Base-by-base conservation (phyloP, 2,113 vertebrate genomes). In the Rhineura floridana region DNA sequence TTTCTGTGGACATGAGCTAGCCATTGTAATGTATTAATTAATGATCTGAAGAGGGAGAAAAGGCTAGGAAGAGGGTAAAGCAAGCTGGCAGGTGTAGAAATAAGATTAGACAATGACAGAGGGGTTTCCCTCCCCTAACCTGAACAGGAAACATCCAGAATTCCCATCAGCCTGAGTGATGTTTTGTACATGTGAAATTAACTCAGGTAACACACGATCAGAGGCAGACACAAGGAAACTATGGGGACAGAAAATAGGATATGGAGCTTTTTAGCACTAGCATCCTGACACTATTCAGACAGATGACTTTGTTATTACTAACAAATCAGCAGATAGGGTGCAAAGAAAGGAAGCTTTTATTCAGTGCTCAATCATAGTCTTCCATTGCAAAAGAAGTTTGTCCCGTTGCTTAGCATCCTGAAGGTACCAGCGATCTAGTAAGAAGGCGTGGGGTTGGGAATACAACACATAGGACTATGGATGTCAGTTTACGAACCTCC, bases 31-130 rank as follows among this genome's bases (percentile, higher is more conserved):
- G 78, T 92, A 94, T 95, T 95, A 95, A 96, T 95, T 95, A 95
- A 90, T 48, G 86, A 81, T 91, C 89, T 88, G 89, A 88, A 50
- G 90, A 91, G 85, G 65, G 91, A 0, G 50, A 94, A 88, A 84
- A 80, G 85, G 84, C 91, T 81, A 73, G 82, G 84, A 84, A 87
- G 44, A 80, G 77, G 84, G 67, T 77, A 84, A 84, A 77, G 87
- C 80, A 90, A 94, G 94, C 44, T 94, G 93, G 93, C 94, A 95
- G 93, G 94, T 95, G 93, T 93, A 94, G 88, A 90, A 95, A 96
- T 95, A 79, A 92, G 93, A 95, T 95, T 91, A 93, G 93, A 94
- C 94, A 94, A 91, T 65, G 62, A 78, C 63, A 80, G 86, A 91
- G 81, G 89, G 90, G 80, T 90, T 86, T 72, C 77, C 28, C 28